These are phyloP conservation scores for Aleiodes leptofemur DNA, from an alignment of 2,888 invertebrate genomes.

Conservation along the genomic window DNA sequence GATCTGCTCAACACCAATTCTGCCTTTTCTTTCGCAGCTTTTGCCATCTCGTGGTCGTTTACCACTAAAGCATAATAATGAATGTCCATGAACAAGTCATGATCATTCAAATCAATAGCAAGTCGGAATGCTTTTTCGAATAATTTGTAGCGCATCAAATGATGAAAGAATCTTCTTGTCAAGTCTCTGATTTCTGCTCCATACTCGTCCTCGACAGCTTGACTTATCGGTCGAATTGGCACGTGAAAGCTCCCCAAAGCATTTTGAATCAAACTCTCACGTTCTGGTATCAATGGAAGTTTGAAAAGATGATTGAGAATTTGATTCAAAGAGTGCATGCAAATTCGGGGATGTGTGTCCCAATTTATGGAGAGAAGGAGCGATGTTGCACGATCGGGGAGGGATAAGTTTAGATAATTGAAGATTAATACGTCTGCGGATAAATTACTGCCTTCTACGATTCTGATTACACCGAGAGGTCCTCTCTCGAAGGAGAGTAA, in stretches of 20 bases:
- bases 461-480: constrained; percentile 78
- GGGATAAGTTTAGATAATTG: constrained; percentile 81
- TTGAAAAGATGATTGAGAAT: constrained; percentile 83
- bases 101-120: constrained; percentile 90
- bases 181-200: constrained; percentile 88
- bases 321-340: constrained; percentile 85
- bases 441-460: constrained; percentile 77
- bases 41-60: constrained; percentile 80
- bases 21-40: constrained; percentile 84
- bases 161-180: constrained; percentile 91
- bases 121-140: constrained; percentile 89
- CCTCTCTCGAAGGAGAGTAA: constrained; percentile 81
- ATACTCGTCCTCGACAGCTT: constrained; percentile 83
- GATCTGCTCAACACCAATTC: constrained; percentile 75
- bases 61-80: constrained; percentile 83
- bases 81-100: constrained; percentile 91
- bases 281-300: constrained; percentile 78
- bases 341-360: constrained; percentile 85
- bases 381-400: constrained; percentile 83
- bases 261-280: constrained; percentile 81
- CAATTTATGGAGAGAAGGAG: constrained; percentile 84
- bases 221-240: constrained; percentile 81
- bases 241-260: constrained; percentile 89
- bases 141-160: constrained; percentile 82
- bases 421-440: constrained; percentile 80